A percentile compares a stretch with the other conserved stretches of the same genome.
Conservation (phyloP, 2,888 invertebrate genomes). For the Leptothorax acervorum region DNA sequence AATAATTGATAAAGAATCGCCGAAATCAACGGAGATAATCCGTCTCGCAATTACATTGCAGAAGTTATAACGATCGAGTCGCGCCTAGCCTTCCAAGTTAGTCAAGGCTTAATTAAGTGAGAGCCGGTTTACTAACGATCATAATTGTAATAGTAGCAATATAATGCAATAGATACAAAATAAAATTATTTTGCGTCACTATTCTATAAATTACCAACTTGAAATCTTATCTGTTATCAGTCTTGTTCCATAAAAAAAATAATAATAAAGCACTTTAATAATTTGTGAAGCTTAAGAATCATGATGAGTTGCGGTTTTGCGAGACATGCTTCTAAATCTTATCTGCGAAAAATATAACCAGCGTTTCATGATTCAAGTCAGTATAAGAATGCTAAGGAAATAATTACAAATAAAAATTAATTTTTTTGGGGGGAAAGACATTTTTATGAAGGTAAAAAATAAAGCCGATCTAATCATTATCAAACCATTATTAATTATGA, state of each 20-base stretch:
- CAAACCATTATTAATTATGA: not conserved
- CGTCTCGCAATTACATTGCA: constrained; percentile 4
- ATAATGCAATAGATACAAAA: not conserved
- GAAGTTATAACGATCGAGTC: not conserved
- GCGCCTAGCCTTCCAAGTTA: constrained; percentile 9
- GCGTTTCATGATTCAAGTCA: not conserved
- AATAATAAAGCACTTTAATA: not conserved
- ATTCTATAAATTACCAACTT: constrained; percentile 1
- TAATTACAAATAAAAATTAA: not conserved
- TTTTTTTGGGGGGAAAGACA: not conserved
- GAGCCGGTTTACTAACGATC: constrained; percentile 10
- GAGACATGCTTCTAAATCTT: not conserved
- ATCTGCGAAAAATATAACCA: not conserved
- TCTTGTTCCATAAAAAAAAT: not conserved
- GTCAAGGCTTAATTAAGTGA: constrained; percentile 44
- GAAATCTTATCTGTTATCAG: not conserved
- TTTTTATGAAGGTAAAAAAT: not conserved
- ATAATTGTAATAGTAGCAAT: constrained; percentile 27
- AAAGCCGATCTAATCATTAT: not conserved
- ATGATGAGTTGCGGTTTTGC: not conserved
- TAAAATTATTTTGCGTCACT: not conserved
- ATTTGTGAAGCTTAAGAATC: not conserved
- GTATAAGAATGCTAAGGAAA: not conserved
- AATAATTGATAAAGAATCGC: not conserved
- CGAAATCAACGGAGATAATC: constrained; percentile 1